These are phyloP conservation scores for Galerucella pusilla DNA, from an alignment of 2,888 invertebrate species.

Conservation along the genomic window DNA sequence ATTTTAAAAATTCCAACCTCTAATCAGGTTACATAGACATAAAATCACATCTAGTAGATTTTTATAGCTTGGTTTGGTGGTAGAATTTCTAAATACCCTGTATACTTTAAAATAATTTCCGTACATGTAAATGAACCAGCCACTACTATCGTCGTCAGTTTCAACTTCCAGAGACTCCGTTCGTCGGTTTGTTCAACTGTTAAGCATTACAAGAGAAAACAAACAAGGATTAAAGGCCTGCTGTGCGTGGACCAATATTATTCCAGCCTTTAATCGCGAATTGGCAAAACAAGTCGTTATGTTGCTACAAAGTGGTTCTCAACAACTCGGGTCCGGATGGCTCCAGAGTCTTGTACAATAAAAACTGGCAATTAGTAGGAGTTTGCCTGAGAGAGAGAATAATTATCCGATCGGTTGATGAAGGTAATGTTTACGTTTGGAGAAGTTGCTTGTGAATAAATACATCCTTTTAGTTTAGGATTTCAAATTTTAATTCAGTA, in stretches of 20 bases:
- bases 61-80: too few relatives aligned
- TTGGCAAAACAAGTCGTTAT: slow-evolving; percentile 41
- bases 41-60: too few relatives aligned
- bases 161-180: not conserved
- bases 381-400: slow-evolving; percentile 9
- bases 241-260: slow-evolving; percentile 40
- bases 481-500: not conserved
- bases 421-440: not conserved
- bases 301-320: slow-evolving; percentile 35
- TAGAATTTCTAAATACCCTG: too few relatives aligned
- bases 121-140: not conserved
- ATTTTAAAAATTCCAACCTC: too few relatives aligned
- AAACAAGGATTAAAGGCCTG: slow-evolving; percentile 25
- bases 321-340: slow-evolving; percentile 13
- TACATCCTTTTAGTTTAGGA: not conserved
- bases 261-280: slow-evolving; percentile 40
- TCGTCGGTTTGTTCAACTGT: not conserved
- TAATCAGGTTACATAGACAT: too few relatives aligned
- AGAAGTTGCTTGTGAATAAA: not conserved
- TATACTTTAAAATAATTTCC: not conserved
- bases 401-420: not conserved
- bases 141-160: not conserved
- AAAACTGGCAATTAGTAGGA: slow-evolving; percentile 35
- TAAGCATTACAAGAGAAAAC: slow-evolving; percentile 19
- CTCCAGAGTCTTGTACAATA: slow-evolving; percentile 31